Evolutionary conservation across 64 coral and sea anemone species (phyloP), one percentile per base, ranked within the genome.

Genomic region (Montipora capricornis): DNA sequence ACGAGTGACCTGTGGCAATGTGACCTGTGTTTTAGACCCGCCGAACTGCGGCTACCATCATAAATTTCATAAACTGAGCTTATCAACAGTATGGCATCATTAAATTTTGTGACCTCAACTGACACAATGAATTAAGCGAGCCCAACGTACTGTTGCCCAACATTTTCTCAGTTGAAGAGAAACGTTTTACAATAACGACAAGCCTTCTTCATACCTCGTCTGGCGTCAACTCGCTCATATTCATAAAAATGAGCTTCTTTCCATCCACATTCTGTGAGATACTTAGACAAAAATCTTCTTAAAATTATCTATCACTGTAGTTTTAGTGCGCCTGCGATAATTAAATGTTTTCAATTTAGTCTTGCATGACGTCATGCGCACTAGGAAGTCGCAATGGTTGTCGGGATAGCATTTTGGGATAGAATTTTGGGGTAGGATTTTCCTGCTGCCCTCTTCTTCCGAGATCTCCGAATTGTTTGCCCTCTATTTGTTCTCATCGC

Each of bases 181-280:
- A 1, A 14, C 4, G 13, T 6, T 48, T n/a, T 5, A 9, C 15
- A 13, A 10, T 49, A 19, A 10, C 13, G 7, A 50, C 12, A 82
- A 44, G 19, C 49, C 11, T 2, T 49, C 15, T 13, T 47, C 97
- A 88, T 90, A 98, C 97, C 94, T 98, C 97, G 47, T 98, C 97
- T 49, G 97, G 91, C 87, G 97, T 78, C 73, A 98, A 81, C 60
- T 98, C 94, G 80, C 97, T 98, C 94, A 96, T 98, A 83, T 81
- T 22, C 60, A 47, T 77, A 47, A 89, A 83, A 44, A 44, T n/a
- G 3, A 12, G 48, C 78, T 22, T 59, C 68, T 73, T 85, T 62
- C n/a, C 49, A 26, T 44, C 49, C 51, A 85, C 71, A 80, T 85
- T 73, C 44, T 52, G 71, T 75, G 47, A 59, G 44, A 76, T 24